Evolutionary conservation across 2,888 invertebrate genomes (phyloP), one percentile per base, ranked within the genome.

Genomic region (Heliconius cydno): DNA sequence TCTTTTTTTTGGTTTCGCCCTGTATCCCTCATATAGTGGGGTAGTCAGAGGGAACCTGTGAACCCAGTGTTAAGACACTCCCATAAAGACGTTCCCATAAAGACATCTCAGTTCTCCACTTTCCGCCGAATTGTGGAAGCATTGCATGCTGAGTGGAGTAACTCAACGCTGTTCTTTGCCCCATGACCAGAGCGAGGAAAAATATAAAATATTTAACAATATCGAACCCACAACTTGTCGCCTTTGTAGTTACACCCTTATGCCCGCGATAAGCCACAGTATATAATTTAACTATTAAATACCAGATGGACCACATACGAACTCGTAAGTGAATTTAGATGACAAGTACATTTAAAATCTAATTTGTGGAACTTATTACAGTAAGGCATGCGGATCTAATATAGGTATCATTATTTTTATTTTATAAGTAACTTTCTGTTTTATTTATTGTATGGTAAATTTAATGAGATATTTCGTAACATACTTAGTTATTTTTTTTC

Each of bases 241-340:
- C 5, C 1, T 52, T 7, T 19, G 2, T 19, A 7, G 19, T 52
- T 3, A 6, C 7, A 60, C 60, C 12, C 12, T n/a, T 60, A n/a
- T 12, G n/a, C 60, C 10, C 12, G 60, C 60, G 9, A 60, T 10
- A 10, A n/a, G 57, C n/a, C 57, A n/a, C 10, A 60, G 19, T 52
- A 19, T 52, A 52, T 6, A 6, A 67, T 67, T 34, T 34, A 41
- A 41, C 22, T n/a, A 38, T n/a, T 6, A 38, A 38, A 70, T 41
- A 25, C 13, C 68, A 70, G 25, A 15, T 41, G 68, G 13, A 41
- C 68, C 68, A 70, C 41, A 41, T 70, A 70, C 41, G 15, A 70
- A 41, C 15, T 70, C 25, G 9, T 70, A 70, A 70, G 70, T 70
- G 70, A 70, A 41, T 70, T 41, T 70, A 46, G 70, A 70, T 70